Evolutionary conservation across 1,140 invertebrate species (phyloP).

Genomic region (Euglossa dilemma): DNA sequence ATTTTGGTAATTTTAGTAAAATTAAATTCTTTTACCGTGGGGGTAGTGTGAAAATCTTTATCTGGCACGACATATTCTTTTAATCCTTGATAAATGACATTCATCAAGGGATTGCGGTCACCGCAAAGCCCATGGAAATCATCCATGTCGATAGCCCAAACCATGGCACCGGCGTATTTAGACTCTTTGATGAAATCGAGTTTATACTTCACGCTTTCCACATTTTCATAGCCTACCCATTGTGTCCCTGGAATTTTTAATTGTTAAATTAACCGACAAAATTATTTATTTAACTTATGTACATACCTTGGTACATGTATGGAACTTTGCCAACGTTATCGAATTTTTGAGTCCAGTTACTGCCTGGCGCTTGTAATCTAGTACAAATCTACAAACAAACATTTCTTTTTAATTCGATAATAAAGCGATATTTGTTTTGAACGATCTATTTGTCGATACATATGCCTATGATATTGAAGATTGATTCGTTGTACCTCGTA

Average conservation of each 20-base stretch:
- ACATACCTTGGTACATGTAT: constrained; percentile 90
- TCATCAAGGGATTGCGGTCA: constrained; percentile 87
- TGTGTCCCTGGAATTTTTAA: constrained; percentile 84
- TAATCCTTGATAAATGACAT: constrained; percentile 89
- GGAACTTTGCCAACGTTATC: constrained; percentile 92
- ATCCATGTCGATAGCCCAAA: constrained; percentile 95
- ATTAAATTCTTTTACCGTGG: constrained; percentile 83
- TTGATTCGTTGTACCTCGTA: constrained; percentile 87
- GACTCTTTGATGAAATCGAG: constrained; percentile 92
- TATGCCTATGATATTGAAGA: neutral
- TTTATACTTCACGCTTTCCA: constrained; percentile 90
- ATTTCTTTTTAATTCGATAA: constrained; percentile 9
- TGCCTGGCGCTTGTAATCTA: constrained; percentile 85
- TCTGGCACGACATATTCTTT: constrained; percentile 88
- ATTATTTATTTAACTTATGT: neutral
- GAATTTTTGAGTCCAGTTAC: constrained; percentile 91
- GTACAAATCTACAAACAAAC: constrained; percentile 87
- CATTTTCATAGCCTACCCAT: constrained; percentile 96
- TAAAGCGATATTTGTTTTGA: neutral
- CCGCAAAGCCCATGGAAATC: constrained; percentile 92
- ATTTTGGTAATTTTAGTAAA: neutral
- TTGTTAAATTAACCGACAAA: neutral
- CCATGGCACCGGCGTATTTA: constrained; percentile 93
- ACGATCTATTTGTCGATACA: neutral
- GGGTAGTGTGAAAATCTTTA: constrained; percentile 86